Evolutionary conservation across 2,888 invertebrate species (phyloP).

Genomic region (Lacanobia oleracea): DNA sequence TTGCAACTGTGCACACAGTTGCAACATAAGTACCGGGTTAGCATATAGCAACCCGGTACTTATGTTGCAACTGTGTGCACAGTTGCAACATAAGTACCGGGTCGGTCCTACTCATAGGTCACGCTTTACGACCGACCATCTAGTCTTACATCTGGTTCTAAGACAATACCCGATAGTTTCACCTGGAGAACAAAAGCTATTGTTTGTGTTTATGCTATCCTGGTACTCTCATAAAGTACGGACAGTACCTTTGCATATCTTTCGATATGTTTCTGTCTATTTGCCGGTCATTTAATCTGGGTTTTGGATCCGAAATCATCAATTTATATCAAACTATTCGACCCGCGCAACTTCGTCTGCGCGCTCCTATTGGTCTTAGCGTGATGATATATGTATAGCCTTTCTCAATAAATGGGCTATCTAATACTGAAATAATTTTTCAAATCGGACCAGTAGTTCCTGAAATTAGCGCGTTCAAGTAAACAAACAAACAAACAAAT

Average conservation of each 20-base stretch:
- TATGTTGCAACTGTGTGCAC: conserved; percentile 15
- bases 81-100: conserved; percentile 12
- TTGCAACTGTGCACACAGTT: conserved; percentile 18
- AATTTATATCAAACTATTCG: too few species aligned
- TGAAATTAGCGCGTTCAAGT: too few species aligned
- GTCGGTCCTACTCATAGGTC: conserved; percentile 30
- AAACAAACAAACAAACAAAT: too few species aligned
- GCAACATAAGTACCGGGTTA: too few species aligned
- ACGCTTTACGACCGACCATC: conserved; percentile 60
- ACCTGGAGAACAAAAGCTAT: conserved; percentile 43
- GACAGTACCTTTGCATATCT: neutral
- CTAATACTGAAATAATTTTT: too few species aligned
- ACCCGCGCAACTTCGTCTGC: too few species aligned
- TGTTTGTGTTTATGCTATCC: conserved; percentile 45
- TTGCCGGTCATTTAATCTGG: conserved; percentile 4
- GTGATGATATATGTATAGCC: too few species aligned
- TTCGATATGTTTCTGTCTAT: neutral
- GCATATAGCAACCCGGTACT: too few species aligned
- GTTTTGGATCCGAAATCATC: neutral
- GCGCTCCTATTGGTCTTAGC: too few species aligned
- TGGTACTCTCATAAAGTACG: conserved; percentile 2
- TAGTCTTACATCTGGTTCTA: conserved; percentile 72
- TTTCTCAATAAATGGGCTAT: too few species aligned
- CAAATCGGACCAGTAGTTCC: too few species aligned
- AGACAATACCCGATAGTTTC: conserved; percentile 59